phyloP scores from a whole-genome alignment of 2,797 vertebrate species.

The Sebastes matsubarae region DNA sequence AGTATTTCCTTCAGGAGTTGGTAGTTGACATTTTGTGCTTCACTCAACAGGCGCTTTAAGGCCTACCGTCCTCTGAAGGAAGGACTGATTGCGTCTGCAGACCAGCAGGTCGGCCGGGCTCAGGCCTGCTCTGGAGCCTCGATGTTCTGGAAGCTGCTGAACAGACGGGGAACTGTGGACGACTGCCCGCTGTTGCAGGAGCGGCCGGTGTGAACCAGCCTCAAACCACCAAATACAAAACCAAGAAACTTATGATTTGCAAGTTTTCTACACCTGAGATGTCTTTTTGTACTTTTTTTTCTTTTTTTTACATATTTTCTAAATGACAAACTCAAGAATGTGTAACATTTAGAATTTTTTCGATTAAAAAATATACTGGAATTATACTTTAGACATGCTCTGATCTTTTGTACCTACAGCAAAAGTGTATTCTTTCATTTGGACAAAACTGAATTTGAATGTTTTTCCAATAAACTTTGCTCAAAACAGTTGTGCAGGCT shows the following conservation, averaged over 20 bases:
- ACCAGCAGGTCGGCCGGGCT: conserved; percentile 42
- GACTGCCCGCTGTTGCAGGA: conserved; percentile 85
- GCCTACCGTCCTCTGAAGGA: conserved; percentile 77
- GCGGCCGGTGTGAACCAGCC: conserved; percentile 75
- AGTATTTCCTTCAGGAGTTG: too few species aligned
- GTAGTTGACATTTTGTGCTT: not conserved
- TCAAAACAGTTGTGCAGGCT: not conserved
- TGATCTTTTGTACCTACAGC: conserved; percentile 45
- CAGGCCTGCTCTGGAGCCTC: conserved; percentile 65
- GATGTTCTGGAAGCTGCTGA: conserved; percentile 80
- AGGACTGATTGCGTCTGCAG: conserved; percentile 18
- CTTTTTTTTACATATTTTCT: conserved; percentile 35
- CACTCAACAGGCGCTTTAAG: conserved; percentile 75
- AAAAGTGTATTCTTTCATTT: not conserved
- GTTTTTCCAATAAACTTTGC: conserved; percentile 63
- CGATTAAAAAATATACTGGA: conserved; percentile 2
- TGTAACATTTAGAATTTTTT: conserved; percentile 26
- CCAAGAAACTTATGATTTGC: conserved; percentile 16
- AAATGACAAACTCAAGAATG: conserved; percentile 7
- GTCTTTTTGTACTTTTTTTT: conserved; percentile 62
- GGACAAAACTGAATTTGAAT: conserved; percentile 21
- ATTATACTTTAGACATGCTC: not conserved
- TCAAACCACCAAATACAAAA: conserved; percentile 1
- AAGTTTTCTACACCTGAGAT: conserved; percentile 6
- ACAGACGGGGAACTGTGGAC: conserved; percentile 70